phyloP scores from a whole-genome alignment of 64 coral and sea anemone species.

The Dendronephthya gigantea region DNA sequence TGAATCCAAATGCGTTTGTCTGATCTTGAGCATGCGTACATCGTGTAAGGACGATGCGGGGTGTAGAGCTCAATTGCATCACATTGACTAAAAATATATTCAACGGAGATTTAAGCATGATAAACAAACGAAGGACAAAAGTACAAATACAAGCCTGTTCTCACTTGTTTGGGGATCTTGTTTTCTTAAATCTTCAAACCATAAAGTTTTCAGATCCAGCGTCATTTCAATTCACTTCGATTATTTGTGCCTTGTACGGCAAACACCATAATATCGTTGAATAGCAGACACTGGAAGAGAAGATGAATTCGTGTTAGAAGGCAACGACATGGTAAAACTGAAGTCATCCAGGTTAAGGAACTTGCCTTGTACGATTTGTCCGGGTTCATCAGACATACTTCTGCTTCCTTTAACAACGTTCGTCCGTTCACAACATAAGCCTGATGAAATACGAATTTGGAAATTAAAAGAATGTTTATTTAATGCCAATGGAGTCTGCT shows the following conservation, averaged over 20 bases:
- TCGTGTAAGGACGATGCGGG: constrained; percentile 66
- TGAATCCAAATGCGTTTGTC: constrained; percentile 83
- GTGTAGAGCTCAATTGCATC: constrained; percentile 92
- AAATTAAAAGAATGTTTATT: not conserved
- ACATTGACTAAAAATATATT: constrained; percentile 39
- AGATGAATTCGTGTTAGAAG: not conserved
- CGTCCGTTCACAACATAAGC: constrained; percentile 56
- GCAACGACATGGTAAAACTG: too few relatives aligned
- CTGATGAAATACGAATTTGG: constrained; percentile 19
- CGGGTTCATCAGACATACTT: constrained; percentile 48
- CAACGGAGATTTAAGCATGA: not conserved
- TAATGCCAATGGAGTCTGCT: too few relatives aligned
- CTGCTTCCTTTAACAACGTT: constrained; percentile 74
- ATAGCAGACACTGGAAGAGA: constrained; percentile 51
- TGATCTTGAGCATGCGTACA: constrained; percentile 64
- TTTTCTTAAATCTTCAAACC: constrained; percentile 71
- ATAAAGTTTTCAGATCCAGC: constrained; percentile 55
- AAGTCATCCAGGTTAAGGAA: too few relatives aligned
- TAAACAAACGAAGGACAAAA: not conserved
- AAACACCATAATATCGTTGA: constrained; percentile 84
- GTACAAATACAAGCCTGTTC: not conserved
- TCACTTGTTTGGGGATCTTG: constrained; percentile 87
- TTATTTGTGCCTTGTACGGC: constrained; percentile 51
- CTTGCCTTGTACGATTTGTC: constrained; percentile 61
- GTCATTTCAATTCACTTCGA: constrained; percentile 65